Evolutionary conservation across 2,888 invertebrate genomes (phyloP).

Genomic region (Elegia similella): DNA sequence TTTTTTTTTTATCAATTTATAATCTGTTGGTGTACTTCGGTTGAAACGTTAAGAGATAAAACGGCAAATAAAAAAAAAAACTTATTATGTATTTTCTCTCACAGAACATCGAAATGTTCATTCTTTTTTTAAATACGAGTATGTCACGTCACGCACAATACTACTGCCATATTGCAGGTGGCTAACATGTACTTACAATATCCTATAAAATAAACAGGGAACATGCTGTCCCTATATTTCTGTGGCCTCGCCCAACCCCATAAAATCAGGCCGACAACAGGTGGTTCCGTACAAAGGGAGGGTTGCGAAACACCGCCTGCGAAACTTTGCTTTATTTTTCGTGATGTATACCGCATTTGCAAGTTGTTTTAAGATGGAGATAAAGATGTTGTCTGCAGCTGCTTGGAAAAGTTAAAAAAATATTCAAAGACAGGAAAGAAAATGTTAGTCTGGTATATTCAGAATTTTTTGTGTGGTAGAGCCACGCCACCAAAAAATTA

Average conservation of each 20-base stretch:
- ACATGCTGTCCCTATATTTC: background rate
- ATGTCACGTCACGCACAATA: too few relatives aligned
- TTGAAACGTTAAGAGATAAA: too few relatives aligned
- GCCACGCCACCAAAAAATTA: too few relatives aligned
- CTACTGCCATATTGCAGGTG: too few relatives aligned
- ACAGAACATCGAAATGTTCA: too few relatives aligned
- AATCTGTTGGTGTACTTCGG: too few relatives aligned
- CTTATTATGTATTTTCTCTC: too few relatives aligned
- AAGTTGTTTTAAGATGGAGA: slow-evolving; percentile 11
- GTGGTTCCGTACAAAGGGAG: slow-evolving; percentile 27
- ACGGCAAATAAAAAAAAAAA: too few relatives aligned
- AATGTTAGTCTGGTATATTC: too few relatives aligned
- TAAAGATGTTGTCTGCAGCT: background rate
- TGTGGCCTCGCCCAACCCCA: slow-evolving; percentile 13
- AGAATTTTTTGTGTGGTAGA: too few relatives aligned
- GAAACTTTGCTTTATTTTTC: slow-evolving; percentile 3
- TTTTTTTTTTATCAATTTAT: too few relatives aligned
- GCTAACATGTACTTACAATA: background rate
- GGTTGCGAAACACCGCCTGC: slow-evolving; percentile 26
- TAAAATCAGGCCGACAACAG: slow-evolving; percentile 29
- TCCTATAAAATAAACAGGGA: background rate
- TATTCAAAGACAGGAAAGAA: background rate
- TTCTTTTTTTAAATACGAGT: too few relatives aligned
- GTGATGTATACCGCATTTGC: slow-evolving; percentile 1
- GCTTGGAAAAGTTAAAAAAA: slow-evolving; percentile 3